Percentiles rank a stretch among this genome's conserved stretches.
Evolutionary conservation across 1,140 invertebrate species (phyloP).

Genomic region (Drosophila jambulina): DNA sequence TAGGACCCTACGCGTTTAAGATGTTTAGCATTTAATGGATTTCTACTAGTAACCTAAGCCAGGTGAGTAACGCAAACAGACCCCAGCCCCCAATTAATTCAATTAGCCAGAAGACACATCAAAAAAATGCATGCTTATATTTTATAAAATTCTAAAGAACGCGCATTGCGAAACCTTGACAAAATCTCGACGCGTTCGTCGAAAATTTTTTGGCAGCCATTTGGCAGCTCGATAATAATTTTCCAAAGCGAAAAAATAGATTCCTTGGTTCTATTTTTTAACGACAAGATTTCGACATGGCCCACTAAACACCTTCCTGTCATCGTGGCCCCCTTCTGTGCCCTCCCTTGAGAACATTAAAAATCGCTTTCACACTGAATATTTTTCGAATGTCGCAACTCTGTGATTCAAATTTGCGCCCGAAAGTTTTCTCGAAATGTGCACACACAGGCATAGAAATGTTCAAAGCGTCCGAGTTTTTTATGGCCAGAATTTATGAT

Average conservation of each 20-base stretch:
- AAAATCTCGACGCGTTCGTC: conserved; percentile 12
- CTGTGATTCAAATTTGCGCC: conserved; percentile 29
- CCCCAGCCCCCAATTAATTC: conserved; percentile 33
- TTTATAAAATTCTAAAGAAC: conserved; percentile 11
- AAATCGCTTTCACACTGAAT: conserved; percentile 49
- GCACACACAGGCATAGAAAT: conserved; percentile 25
- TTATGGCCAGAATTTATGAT: conserved; percentile 54
- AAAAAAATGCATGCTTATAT: conserved; percentile 11
- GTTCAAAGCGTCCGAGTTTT: conserved; percentile 49
- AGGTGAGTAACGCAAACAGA: conserved; percentile 52
- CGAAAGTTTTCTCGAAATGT: conserved; percentile 8
- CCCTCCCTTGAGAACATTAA: conserved; percentile 24
- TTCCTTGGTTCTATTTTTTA: conserved; percentile 60
- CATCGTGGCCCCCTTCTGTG: conserved; percentile 8
- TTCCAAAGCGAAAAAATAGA: conserved; percentile 56
- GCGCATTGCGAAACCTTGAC: conserved; percentile 27
- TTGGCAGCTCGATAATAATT: conserved; percentile 56
- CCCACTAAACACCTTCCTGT: conserved; percentile 60
- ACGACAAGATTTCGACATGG: conserved; percentile 72
- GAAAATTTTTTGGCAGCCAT: conserved; percentile 53
- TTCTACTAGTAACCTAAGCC: conserved; percentile 77
- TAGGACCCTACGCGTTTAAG: conserved; percentile 76
- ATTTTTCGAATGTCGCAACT: conserved; percentile 47
- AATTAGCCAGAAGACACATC: conserved; percentile 28
- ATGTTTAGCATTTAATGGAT: conserved; percentile 80